Evolutionary conservation across 2,113 vertebrate genomes (phyloP), one percentile per base, ranked within the genome.

Genomic region (Mionectes macconnelli): DNA sequence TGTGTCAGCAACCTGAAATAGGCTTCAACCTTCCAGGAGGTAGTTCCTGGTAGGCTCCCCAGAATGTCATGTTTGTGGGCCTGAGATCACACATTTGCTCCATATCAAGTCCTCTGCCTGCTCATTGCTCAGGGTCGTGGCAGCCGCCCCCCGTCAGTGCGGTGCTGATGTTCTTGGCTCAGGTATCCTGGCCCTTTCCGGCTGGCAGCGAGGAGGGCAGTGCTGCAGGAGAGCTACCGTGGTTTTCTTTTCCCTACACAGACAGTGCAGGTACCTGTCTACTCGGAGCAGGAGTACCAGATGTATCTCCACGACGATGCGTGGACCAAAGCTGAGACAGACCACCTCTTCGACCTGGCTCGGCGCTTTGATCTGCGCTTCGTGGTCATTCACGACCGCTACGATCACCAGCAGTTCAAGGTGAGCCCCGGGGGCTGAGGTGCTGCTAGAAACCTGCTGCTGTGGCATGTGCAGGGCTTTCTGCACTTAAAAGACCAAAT

Each of bases 281-380:
- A 99, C 93, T 99, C 99, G 0, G 99, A 99, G 97, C 99, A 99
- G 97, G 99, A 99, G 89, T 99, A 99, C 97, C 99, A 99, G 96
- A 98, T 99, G 97, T 99, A 99, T 96, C 99, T 99, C 57, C 99
- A 99, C 7, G 99, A 99, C 0, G 99, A 99, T 5, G 99, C 99
- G 14, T 99, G 99, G 99, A 99, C 99, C 57, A 99, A 99, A 97
- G 98, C 98, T 35, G 99, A 99, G 97, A 99, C 99, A 5, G 99
- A 99, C 94, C 99, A 99, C 93, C 98, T 99, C 91, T 99, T 99
- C 57, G 99, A 99, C 97, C 98, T 99, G 75, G 99, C 99, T 95
- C 99, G 99, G 82, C 98, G 99, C 42, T 99, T 99, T 55, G 99
- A 99, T 95, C 97, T 99, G 56, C 99, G 99, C 76, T 99, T 99